Base-by-base conservation (phyloP, 2,888 invertebrate genomes). In the Chaetoderma sp. region DNA sequence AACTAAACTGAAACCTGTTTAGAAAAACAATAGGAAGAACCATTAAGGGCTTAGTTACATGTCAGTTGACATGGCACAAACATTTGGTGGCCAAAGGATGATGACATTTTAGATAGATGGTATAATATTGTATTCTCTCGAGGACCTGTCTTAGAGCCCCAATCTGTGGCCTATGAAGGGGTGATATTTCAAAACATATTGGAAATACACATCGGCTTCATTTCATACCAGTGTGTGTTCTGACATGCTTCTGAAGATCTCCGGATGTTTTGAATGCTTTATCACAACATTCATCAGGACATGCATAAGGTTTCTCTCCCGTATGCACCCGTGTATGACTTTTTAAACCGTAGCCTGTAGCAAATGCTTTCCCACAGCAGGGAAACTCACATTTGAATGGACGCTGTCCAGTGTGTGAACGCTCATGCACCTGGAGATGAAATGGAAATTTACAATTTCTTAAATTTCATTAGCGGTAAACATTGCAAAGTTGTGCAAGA, bases 181-280 rank as follows among this genome's bases (percentile, higher is more conserved):
- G 47, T 8, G 47, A 45, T n/a, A n/a, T 36, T n/a, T 36, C n/a
- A n/a, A 36, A 36, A 36, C 10, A 10, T 36, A 13, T 36, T 13
- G 10, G 10, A 36, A 10, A 36, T 36, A n/a, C n/a, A 36, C 39
- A 13, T 10, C 10, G 39, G n/a, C 39, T n/a, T 13, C n/a, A 10
- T 3, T 33, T 30, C 75, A 82, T 82, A 83, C 90, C 90, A 65
- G 90, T 90, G 75, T 90, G 90, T 36, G 90, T 90, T 56, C 90
- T 84, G 39, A 89, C 87, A 79, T 90, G 90, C 78, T 90, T 90
- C 74, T 90, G 88, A 44, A 90, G 83, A 79, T 90, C 90, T 1
- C 90, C 90, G 0, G 90, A 90, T 3, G 90, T 90, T 79, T 90
- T 90, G 75, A 90, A 90, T 33, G 89, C 88, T 78, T 90, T 90